Evolutionary conservation across 2,113 vertebrate genomes (phyloP), one percentile per base, ranked within the genome.

Genomic region (Scomber scombrus): DNA sequence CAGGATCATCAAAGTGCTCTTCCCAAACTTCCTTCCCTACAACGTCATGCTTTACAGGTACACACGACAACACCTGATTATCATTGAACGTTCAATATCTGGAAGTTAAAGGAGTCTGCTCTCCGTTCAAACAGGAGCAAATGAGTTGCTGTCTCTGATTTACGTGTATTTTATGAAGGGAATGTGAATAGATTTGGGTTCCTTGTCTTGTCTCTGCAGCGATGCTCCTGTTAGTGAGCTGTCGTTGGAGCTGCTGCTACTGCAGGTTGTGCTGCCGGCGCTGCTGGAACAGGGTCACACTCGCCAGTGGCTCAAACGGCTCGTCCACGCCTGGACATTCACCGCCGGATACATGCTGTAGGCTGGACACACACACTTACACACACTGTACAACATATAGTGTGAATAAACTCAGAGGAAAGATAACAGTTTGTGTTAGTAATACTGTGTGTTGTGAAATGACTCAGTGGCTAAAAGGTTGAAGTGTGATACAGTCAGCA

Each of bases 21-120:
- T 99, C 69, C 97, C 98, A 63, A 88, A 92, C 84, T 99, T 99
- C 88, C 97, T 99, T 79, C 98, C 98, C 0, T 99, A 99, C 85
- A 99, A 99, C 71, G 98, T 99, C 81, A 99, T 99, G 98, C 97
- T 99, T 11, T 99, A 99, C 94, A 99, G 98, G 98, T 99, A 94
- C 34, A 40, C 34, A 40, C 9, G 34, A 40, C 34, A 91, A 15
- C 19, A 50, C 34, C 19, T 19, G 45, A 31, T 9, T 16, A 29
- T 31, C 21, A 51, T 13, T 50, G 16, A 4, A 34, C n/a, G 52
- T 21, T 71, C 29, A 52, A 18, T 40, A 8, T 40, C 34, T 40
- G 34, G 34, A 40, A 40, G 34, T 40, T 40, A 40, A 40, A 40
- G 34, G 7, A 9, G 34, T 40, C n/a, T 31, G 45, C 43, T 61